phyloP scores from a whole-genome alignment of 2,113 vertebrate genomes.

The Sterrhoptilus dennistouni region DNA sequence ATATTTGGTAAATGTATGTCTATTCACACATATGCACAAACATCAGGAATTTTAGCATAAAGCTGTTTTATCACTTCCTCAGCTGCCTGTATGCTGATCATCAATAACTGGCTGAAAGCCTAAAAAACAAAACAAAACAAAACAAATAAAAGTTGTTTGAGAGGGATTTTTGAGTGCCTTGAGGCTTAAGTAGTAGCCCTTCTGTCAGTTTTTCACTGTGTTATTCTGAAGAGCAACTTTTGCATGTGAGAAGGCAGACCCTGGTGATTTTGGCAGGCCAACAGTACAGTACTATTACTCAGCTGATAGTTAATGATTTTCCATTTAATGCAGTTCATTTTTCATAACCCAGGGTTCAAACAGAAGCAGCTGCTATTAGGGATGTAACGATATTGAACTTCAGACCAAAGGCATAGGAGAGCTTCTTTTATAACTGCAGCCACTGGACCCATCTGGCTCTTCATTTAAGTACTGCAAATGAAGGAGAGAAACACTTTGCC shows the following conservation, averaged over 20 bases:
- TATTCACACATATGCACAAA: background rate
- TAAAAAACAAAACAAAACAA: background rate
- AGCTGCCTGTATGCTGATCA: background rate
- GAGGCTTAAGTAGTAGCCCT: background rate
- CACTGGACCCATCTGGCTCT: conserved; percentile 56
- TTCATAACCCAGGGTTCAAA: conserved; percentile 70
- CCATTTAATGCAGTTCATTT: conserved; percentile 70
- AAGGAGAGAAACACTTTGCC: conserved; percentile 58
- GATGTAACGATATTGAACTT: conserved; percentile 63
- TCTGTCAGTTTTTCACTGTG: conserved; percentile 15
- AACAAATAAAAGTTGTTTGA: background rate
- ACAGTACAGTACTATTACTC: conserved; percentile 48
- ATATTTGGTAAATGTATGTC: background rate
- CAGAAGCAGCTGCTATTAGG: conserved; percentile 67
- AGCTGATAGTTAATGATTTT: conserved; percentile 74
- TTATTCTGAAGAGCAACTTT: conserved; percentile 48
- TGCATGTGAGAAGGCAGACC: conserved; percentile 37
- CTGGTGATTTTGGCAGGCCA: conserved; percentile 49
- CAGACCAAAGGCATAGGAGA: conserved; percentile 55
- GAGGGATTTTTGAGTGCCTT: background rate
- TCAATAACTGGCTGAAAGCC: background rate
- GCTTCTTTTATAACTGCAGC: conserved; percentile 43
- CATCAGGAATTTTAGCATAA: background rate
- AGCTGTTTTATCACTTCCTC: background rate
- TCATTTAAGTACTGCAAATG: conserved; percentile 34